Conservation (phyloP, 2,888 invertebrate genomes). For the Disparrhopalites patrizii region DNA sequence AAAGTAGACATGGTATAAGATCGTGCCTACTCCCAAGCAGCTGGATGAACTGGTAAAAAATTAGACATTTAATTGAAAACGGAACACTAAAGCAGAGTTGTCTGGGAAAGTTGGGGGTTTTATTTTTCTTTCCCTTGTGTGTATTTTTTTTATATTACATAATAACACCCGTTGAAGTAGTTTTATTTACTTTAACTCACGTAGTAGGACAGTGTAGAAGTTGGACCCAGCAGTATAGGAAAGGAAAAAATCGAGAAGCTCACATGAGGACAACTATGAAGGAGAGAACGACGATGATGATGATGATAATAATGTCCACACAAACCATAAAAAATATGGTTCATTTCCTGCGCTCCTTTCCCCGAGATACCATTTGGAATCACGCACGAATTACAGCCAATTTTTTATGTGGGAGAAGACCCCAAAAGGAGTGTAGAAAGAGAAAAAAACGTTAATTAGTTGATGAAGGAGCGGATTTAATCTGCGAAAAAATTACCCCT, state of each 20-base stretch:
- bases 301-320: too few species aligned
- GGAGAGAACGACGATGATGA: too few species aligned
- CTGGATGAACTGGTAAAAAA: constrained; percentile 3
- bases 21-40: too few species aligned
- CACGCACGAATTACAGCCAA: constrained; percentile 18
- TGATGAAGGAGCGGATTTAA: constrained; percentile 1
- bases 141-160: too few species aligned
- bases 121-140: too few species aligned
- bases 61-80: constrained; percentile 2
- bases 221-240: too few species aligned
- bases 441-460: constrained; percentile 5
- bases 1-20: too few species aligned
- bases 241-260: too few species aligned
- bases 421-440: too few species aligned
- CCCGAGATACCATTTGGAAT: not conserved
- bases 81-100: not conserved
- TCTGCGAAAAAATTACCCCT: constrained; percentile 3
- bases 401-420: too few species aligned
- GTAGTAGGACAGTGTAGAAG: not conserved
- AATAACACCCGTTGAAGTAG: too few species aligned
- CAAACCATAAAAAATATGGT: not conserved
- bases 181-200: constrained; percentile 1
- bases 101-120: not conserved
- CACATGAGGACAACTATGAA: not conserved
- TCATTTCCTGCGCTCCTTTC: constrained; percentile 16